Percentiles rank a stretch among this genome's conserved stretches.
Evolutionary conservation across 1,140 invertebrate genomes (phyloP).

Genomic region (Danaus melanippus): DNA sequence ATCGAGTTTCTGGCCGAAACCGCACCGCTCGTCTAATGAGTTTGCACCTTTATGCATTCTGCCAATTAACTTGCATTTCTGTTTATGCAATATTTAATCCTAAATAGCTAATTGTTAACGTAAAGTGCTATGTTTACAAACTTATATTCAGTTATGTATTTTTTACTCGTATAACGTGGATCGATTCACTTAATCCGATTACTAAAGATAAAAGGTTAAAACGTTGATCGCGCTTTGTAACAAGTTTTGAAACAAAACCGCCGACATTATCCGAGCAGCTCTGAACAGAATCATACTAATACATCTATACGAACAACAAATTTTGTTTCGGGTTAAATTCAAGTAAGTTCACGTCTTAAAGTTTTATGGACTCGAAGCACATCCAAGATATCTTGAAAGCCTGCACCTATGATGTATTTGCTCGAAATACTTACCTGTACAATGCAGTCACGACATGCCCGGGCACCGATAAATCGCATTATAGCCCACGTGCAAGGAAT

Average conservation of each 20-base stretch:
- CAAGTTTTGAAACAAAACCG: too few species aligned
- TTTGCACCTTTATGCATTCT: constrained; percentile 46
- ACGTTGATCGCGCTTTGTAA: too few species aligned
- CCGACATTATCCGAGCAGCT: too few species aligned
- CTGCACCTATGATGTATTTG: constrained; percentile 48
- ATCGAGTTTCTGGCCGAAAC: constrained; percentile 63
- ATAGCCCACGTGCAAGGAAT: constrained; percentile 64
- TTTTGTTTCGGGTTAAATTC: too few species aligned
- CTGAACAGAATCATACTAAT: too few species aligned
- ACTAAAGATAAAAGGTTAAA: too few species aligned
- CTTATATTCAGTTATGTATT: too few species aligned
- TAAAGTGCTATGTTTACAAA: too few species aligned
- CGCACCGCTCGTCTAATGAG: constrained; percentile 60
- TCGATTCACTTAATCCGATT: constrained; percentile 1
- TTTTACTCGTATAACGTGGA: too few species aligned
- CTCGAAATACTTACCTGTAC: constrained; percentile 36
- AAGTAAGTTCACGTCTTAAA: constrained; percentile 4
- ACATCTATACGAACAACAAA: too few species aligned
- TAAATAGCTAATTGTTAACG: too few species aligned
- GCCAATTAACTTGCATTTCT: constrained; percentile 29
- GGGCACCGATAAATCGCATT: constrained; percentile 66
- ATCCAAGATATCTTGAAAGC: constrained; percentile 20
- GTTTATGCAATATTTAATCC: constrained; percentile 27
- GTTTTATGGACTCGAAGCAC: constrained; percentile 11
- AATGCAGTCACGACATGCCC: constrained; percentile 57